Evolutionary conservation across 1,140 invertebrate genomes (phyloP), one percentile per base, ranked within the genome.

Genomic region (Rhopalosiphum padi): DNA sequence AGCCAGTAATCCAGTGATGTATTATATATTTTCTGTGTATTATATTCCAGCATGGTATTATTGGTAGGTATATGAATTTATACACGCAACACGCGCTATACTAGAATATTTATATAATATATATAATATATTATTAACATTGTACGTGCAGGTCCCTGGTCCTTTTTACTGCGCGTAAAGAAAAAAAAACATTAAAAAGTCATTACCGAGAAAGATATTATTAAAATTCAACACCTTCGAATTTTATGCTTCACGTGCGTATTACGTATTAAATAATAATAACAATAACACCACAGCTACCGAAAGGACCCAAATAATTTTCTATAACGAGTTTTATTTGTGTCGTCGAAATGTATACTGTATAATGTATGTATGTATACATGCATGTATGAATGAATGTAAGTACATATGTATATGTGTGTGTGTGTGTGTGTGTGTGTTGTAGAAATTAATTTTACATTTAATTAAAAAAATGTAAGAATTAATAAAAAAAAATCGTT

Each of bases 141-240:
- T 30, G 25, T 68, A 68, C 25, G 43, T 30, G 43, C 25, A 6
- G 11, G 43, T 7, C 37, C 83, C 9, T 30, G 7, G 48, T 55
- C 9, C 9, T 55, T 37, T 88, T 55, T 55, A 23, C 35, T 1
- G 4, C 22, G n/a, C 35, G 48, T 37, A 6, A 37, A 48, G 30
- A 88, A 89, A 89, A 89, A 89, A 89, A 90, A 90, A 1, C 51
- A 90, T 90, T 90, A 90, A 90, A 90, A 90, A 90, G 25, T 9
- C 88, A 90, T 90, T 90, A 90, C 51, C 48, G 35, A 37, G 30
- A 22, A 35, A 51, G 48, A 88, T 48, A 37, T 37, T 86, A 77
- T 43, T 9, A 90, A 90, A 90, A 55, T 55, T 25, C 51, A 90
- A 90, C 88, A 89, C 87, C 87, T 89, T 55, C 87, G 35, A 37